These are phyloP conservation scores for Acanthosepion esculentum DNA, from an alignment of 2,888 invertebrate species.

Conservation along the genomic window DNA sequence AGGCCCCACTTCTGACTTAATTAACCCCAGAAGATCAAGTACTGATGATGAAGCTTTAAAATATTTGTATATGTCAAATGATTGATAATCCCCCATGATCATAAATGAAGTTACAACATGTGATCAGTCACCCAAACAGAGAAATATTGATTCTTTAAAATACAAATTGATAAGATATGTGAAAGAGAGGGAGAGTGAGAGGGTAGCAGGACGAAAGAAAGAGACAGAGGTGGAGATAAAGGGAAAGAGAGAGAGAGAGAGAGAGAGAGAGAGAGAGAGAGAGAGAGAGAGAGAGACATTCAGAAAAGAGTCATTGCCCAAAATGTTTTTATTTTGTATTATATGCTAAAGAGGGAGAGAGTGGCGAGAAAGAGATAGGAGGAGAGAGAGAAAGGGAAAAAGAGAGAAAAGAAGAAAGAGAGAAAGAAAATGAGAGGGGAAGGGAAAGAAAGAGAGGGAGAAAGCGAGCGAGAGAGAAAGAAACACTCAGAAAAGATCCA, in stretches of 20 bases:
- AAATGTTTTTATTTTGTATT: background rate
- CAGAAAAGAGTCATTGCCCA: background rate
- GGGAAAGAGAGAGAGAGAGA: background rate
- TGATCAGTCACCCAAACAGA: slow-evolving; percentile 1
- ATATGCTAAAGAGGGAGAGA: background rate
- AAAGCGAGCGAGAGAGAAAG: background rate
- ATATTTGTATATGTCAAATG: background rate
- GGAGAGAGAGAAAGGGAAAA: background rate
- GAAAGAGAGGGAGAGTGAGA: background rate
- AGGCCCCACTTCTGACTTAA: background rate
- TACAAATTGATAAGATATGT: background rate
- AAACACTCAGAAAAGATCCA: too few species aligned
- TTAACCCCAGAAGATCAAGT: slow-evolving; percentile 17
- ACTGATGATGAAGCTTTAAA: background rate
- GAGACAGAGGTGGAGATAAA: background rate
- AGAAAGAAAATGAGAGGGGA: background rate
- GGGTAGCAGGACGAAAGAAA: background rate
- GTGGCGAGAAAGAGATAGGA: background rate
- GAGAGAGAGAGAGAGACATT: too few species aligned
- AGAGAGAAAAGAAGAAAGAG: background rate
- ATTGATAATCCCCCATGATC: background rate
- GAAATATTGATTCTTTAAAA: background rate
- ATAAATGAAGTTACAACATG: background rate
- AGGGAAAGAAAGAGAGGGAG: background rate
- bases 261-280: background rate